Evolutionary conservation across 2,113 vertebrate species (phyloP), one percentile per base, ranked within the genome.

Genomic region (Phrynosoma platyrhinos): DNA sequence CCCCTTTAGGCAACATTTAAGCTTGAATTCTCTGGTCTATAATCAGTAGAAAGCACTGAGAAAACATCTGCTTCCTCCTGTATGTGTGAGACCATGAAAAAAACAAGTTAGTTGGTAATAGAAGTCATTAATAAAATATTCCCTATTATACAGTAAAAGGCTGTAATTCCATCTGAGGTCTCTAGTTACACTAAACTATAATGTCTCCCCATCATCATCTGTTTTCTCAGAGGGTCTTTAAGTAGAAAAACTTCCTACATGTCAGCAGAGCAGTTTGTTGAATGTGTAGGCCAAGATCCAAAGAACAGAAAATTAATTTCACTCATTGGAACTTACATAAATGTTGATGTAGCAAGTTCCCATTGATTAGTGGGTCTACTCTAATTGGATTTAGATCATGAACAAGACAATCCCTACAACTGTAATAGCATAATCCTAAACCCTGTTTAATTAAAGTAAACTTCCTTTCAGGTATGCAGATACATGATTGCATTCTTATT

Each of bases 161-260:
- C 42, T 85, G 79, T 30, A 87, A 89, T 91, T 93, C 83, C 52
- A 25, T 69, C 80, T 88, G 53, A 77, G 30, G 14, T 66, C 87
- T 87, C 62, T 66, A 40, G 78, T 91, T 87, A 72, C 84, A 36
- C 21, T 52, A 86, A 92, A 78, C 64, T 25, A 0, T 58, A 36
- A 47, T 52, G 82, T 42, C 6, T 13, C 64, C 40, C 62, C 79
- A 75, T 55, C n/a, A 1, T 52, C 42, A 21, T 79, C 83, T 90
- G 62, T 21, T 23, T 8, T 87, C 52, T 90, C 0, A 0, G 82
- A 77, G 84, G 80, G 90, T 91, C 23, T 53, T 82, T 82, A 0
- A 0, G 53, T 84, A 58, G 40, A 88, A 84, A 90, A 84, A 52
- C 2, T 21, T 30, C 69, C 18, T 0, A 76, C 53, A 21, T 71